Conservation (phyloP, 2,113 vertebrate species). For the Cyanoramphus novaezelandiae region DNA sequence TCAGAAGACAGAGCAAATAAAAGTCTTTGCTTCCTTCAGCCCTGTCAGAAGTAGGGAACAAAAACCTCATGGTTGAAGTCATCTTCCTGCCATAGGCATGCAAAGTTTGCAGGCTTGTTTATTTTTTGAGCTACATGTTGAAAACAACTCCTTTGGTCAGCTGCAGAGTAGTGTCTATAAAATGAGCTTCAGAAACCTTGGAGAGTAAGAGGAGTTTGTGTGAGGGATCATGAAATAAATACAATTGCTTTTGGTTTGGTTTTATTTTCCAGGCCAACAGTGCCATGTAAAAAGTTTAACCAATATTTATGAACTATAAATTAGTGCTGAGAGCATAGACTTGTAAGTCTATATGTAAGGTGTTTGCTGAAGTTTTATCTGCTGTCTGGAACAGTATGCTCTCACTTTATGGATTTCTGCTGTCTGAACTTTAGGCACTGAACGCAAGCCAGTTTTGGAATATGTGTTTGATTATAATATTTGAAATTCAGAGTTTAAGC, state of each 20-base stretch:
- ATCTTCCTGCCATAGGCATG: not conserved
- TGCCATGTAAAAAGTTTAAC: not conserved
- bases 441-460: not conserved
- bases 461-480: not conserved
- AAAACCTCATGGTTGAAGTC: not conserved
- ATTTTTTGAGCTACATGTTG: rapidly evolving
- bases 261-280: not conserved
- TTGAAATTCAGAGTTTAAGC: not conserved
- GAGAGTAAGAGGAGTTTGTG: not conserved
- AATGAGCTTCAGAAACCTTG: not conserved
- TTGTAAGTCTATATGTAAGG: not conserved
- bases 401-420: not conserved
- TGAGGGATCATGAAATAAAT: not conserved
- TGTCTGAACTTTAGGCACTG: not conserved
- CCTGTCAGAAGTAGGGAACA: not conserved
- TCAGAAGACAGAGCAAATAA: not conserved
- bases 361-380: not conserved
- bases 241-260: not conserved
- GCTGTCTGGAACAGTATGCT: not conserved
- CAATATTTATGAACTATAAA: not conserved
- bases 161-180: not conserved
- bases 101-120: not conserved
- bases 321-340: not conserved
- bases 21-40: not conserved
- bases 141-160: not conserved